Evolutionary conservation across 2,113 vertebrate species (phyloP), one percentile per base, ranked within the genome.

Genomic region (Argyrosomus japonicus): DNA sequence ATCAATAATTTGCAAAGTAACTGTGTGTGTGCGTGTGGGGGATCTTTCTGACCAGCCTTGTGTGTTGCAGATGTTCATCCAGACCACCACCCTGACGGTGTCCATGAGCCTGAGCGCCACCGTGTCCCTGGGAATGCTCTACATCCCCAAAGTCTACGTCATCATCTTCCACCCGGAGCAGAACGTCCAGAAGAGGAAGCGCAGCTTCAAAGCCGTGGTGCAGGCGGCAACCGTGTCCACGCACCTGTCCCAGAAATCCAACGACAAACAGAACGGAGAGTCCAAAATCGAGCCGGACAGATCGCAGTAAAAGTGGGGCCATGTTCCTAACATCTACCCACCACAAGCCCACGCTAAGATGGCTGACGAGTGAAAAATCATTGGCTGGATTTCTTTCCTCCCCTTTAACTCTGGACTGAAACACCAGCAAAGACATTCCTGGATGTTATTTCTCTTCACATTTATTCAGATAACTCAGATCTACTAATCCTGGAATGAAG

Each of bases 71-170:
- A 96, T 98, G 94, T 97, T 96, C 86, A 97, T 98, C 92, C 97
- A 98, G 91, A 97, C 97, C 7, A 96, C 96, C 67, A 98, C 97
- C 0, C 92, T 98, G 91, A 98, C 97, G 0, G 95, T 97, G 68
- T 97, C 97, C 76, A 95, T 98, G 96, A 97, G 97, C 73, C 92
- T 98, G 82, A 97, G 97, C 5, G 97, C 97, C 0, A 97, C 96
- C 0, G 97, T 98, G 53, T 97, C 97, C 32, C 94, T 98, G 5
- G 97, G 97, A 58, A 97, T 98, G 97, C 96, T 98, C 64, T 98
- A 97, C 53, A 92, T 97, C 47, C 97, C 97, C 88, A 98, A 98
- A 81, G 95, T 97, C 72, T 97, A 97, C 14, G 82, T 97, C 91
- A 97, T 98, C 93, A 70, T 97, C 89, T 95, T 97, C 93, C 97